Evolutionary conservation across 2,113 vertebrate species (phyloP), one percentile per base, ranked within the genome.

Genomic region (Malaclemys terrapin): DNA sequence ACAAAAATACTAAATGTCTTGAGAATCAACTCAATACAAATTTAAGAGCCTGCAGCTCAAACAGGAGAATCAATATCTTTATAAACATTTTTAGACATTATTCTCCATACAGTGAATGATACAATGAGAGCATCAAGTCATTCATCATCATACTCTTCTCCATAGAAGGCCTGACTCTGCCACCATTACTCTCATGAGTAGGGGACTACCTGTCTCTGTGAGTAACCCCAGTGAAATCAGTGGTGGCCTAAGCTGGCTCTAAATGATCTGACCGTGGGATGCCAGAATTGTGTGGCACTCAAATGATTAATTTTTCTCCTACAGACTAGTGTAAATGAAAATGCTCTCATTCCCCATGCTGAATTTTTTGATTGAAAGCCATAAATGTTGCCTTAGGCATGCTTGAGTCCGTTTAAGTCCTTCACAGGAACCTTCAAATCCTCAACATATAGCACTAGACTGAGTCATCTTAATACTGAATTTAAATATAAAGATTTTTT

Each of bases 351-450:
- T 91, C 56, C 25, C 93, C 10, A 38, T 54, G 59, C 29, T 95
- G 85, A 96, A 91, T 94, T 94, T 35, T 91, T 96, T 84, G 47
- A 95, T 85, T 82, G 53, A 90, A 96, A 98, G 59, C 27, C 35
- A 92, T 89, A 94, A 96, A 13, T 35, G 20, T 87, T 97, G 84
- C 95, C 90, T 91, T 80, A 88, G 90, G 96, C 87, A 50, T 95
- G 84, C 80, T 38, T 89, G 54, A 96, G 78, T 92, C 84, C 93
- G 11, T 94, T 93, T 89, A 91, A 95, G 52, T 91, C 91, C n/a
- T 91, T 97, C 81, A 90, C 2, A 75, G 52, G 62, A 89, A 62
- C 79, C 87, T 93, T 92, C 65, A 94, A 95, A 96, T 88, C 78
- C 62, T 94, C 47, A 92, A 93, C 96, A 92, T 35, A 80, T 42